These are phyloP conservation scores for Leptopilina clavipes DNA, from an alignment of 1,140 invertebrate species.

Conservation along the genomic window DNA sequence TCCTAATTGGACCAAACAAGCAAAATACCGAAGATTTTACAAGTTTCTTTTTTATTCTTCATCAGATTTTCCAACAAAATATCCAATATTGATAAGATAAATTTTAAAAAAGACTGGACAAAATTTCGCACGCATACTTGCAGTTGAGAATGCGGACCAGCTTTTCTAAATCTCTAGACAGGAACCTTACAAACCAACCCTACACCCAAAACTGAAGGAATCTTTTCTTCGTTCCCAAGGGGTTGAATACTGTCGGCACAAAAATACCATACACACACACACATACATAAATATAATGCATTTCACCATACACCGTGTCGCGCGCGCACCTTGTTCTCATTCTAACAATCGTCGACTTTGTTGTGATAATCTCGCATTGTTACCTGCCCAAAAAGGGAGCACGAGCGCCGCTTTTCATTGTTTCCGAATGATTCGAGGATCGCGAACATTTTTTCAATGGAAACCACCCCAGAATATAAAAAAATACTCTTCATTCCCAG, in stretches of 20 bases:
- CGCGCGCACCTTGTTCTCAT: constrained; percentile 31
- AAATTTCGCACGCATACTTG: constrained; percentile 3
- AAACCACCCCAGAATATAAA: constrained; percentile 23
- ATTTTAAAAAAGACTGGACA: constrained; percentile 3
- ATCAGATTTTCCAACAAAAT: too few species aligned
- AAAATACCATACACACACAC: neutral
- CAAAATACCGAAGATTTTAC: too few species aligned
- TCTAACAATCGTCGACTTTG: constrained; percentile 34
- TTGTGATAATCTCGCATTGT: constrained; percentile 33
- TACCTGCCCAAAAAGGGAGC: constrained; percentile 17
- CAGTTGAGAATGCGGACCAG: constrained; percentile 4
- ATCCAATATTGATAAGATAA: constrained; percentile 29
- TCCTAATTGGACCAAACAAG: too few species aligned
- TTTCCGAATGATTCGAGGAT: constrained; percentile 26
- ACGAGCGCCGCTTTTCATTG: constrained; percentile 19
- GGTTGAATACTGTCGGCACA: constrained; percentile 11
- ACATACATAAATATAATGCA: neutral
- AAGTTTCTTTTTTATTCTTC: too few species aligned
- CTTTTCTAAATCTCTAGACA: constrained; percentile 12
- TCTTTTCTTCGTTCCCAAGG: constrained; percentile 34
- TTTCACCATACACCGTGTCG: neutral
- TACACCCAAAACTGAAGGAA: neutral
- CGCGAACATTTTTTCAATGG: constrained; percentile 20
- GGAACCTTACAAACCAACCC: constrained; percentile 1
- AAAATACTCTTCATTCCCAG: constrained; percentile 25